phyloP scores from a whole-genome alignment of 2,888 invertebrate genomes.

The Hemistola chrysoprasaria region DNA sequence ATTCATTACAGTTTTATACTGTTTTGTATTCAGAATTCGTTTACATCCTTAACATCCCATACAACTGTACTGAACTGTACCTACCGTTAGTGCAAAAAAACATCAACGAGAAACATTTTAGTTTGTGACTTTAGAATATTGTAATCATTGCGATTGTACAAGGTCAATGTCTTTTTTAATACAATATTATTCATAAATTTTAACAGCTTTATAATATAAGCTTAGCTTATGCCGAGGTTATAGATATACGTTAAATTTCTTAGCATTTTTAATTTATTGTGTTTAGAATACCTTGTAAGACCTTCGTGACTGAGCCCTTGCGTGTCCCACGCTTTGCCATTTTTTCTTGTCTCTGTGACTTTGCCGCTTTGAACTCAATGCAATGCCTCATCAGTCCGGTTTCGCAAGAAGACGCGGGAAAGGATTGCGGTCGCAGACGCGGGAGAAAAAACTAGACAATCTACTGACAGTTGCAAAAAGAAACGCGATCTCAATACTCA shows the following conservation, averaged over 20 bases:
- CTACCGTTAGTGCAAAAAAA: conserved; percentile 12
- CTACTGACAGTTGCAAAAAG: conserved; percentile 29
- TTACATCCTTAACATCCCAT: conserved; percentile 3
- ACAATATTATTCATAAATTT: not conserved
- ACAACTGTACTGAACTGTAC: no score
- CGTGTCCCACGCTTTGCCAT: conserved; percentile 24
- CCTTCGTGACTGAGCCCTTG: conserved; percentile 24
- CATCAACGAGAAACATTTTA: not conserved
- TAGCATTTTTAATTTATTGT: no score
- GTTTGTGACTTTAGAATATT: conserved; percentile 19
- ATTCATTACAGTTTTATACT: conserved; percentile 10
- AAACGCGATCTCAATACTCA: conserved; percentile 5
- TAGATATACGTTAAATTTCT: no score
- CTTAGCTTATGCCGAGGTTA: no score
- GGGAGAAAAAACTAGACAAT: conserved; percentile 30
- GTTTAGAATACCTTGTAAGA: no score
- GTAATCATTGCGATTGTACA: conserved; percentile 10
- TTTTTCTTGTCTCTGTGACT: conserved; percentile 3
- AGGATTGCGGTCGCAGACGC: conserved; percentile 34
- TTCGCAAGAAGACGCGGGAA: conserved; percentile 41
- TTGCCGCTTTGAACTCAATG: not conserved
- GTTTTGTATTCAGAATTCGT: conserved; percentile 7
- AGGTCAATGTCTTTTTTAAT: conserved; percentile 21
- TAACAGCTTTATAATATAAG: no score
- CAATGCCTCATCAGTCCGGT: conserved; percentile 21